Percentiles rank a stretch among this genome's conserved stretches.
phyloP scores from a whole-genome alignment of 2,888 invertebrate genomes.

The Pyrrhia umbra region DNA sequence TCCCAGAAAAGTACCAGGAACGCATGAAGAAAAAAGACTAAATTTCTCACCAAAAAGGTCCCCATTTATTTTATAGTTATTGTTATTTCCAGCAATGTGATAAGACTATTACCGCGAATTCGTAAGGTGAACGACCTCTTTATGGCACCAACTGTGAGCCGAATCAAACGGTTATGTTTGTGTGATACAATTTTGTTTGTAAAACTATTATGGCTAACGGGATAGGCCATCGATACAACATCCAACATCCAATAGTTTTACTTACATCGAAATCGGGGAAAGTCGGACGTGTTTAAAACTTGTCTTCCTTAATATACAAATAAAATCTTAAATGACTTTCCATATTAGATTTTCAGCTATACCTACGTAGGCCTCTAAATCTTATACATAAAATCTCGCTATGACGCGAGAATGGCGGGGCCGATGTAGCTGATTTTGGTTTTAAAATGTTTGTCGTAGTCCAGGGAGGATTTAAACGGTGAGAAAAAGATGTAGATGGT shows the following conservation, averaged over 20 bases:
- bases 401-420: no score
- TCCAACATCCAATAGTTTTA: background rate
- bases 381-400: no score
- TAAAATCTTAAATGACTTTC: no score
- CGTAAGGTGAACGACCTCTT: conserved; percentile 36
- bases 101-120: conserved; percentile 47
- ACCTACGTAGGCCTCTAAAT: no score
- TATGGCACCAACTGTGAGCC: conserved; percentile 26
- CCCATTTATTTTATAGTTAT: conserved; percentile 36
- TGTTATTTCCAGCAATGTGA: conserved; percentile 47
- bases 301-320: no score
- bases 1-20: conserved; percentile 18
- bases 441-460: no score
- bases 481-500: no score
- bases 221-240: background rate
- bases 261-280: background rate
- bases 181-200: conserved; percentile 17
- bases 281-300: no score
- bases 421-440: no score
- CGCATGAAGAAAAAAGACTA: conserved; percentile 8
- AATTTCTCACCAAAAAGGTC: conserved; percentile 6
- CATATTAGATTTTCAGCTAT: no score
- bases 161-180: conserved; percentile 30
- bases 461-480: no score
- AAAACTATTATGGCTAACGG: conserved; percentile 2